phyloP scores from a whole-genome alignment of 1,140 invertebrate species.

The Kradibia gibbosae region DNA sequence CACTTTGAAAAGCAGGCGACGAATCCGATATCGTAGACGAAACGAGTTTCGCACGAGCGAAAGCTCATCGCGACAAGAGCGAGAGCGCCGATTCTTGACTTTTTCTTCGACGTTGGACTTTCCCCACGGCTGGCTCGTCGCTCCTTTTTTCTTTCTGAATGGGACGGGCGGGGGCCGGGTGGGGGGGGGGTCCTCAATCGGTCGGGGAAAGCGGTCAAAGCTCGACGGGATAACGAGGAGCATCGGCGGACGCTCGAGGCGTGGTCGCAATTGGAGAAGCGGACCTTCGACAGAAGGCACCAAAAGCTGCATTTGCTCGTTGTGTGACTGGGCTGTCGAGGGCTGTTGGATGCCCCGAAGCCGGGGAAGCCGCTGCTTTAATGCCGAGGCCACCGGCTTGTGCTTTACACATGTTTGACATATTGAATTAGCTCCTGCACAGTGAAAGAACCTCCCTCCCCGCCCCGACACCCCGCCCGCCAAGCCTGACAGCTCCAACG shows the following conservation, averaged over 20 bases:
- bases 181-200: neutral
- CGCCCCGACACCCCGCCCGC: neutral
- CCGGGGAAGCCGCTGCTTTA: neutral
- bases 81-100: too few relatives aligned
- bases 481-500: neutral
- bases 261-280: neutral
- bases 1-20: too few relatives aligned
- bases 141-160: too few relatives aligned
- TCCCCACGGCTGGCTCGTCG: too few relatives aligned
- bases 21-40: too few relatives aligned
- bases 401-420: conserved; percentile 36
- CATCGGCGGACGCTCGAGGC: neutral
- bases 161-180: too few relatives aligned
- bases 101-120: too few relatives aligned
- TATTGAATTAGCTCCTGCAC: conserved; percentile 33
- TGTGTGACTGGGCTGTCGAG: neutral
- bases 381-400: neutral
- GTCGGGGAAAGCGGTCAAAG: neutral
- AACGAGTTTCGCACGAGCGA: too few relatives aligned
- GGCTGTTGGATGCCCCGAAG: neutral
- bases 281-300: neutral
- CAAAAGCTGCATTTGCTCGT: conserved; percentile 10
- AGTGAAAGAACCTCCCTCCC: conserved; percentile 1
- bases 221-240: neutral
- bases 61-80: too few relatives aligned